These are phyloP conservation scores for Cinclus mexicanus DNA, from an alignment of 2,113 vertebrate genomes.

Conservation along the genomic window DNA sequence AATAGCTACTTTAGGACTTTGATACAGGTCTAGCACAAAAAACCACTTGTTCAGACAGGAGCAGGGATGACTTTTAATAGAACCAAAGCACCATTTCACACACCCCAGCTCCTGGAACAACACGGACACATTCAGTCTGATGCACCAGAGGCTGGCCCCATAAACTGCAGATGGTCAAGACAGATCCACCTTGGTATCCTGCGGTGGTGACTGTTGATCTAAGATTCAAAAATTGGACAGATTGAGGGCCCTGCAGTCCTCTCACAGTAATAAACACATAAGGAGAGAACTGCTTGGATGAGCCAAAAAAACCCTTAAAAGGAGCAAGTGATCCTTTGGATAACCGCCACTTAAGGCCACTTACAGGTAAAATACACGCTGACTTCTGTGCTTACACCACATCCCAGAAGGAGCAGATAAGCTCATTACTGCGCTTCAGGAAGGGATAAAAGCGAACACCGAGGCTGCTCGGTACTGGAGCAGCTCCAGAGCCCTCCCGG, in stretches of 20 bases:
- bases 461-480: not conserved
- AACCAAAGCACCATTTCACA: not conserved
- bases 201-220: not conserved
- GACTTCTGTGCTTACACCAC: not conserved
- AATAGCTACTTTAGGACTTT: not conserved
- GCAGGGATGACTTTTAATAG: not conserved
- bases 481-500: not conserved
- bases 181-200: not conserved
- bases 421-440: constrained; percentile 34
- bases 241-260: not conserved
- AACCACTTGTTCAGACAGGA: not conserved
- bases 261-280: not conserved
- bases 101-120: not conserved
- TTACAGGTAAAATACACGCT: not conserved
- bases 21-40: not conserved
- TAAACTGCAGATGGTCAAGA: not conserved
- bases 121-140: not conserved
- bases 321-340: not conserved
- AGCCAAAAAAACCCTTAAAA: not conserved
- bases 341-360: not conserved
- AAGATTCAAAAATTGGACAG: not conserved
- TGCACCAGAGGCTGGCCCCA: not conserved
- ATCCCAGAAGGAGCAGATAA: constrained; percentile 31
- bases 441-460: not conserved
- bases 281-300: not conserved